A percentile compares a stretch with the other conserved stretches of the same genome.
Evolutionary conservation across 2,113 vertebrate genomes (phyloP).

Genomic region (Ctenomys sociabilis): DNA sequence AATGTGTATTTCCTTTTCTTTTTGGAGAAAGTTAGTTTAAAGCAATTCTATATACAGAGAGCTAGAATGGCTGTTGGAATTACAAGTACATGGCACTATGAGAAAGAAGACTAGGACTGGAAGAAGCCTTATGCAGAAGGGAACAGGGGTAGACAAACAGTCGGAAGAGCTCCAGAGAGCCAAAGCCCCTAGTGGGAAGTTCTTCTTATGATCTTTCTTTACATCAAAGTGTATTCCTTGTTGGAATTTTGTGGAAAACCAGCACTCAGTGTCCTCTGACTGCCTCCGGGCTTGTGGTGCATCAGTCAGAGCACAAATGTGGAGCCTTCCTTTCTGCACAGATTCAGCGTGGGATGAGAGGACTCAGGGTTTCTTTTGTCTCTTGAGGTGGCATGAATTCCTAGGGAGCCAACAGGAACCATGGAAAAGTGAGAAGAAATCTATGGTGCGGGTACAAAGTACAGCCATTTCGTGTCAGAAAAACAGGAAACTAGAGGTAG

Average conservation of each 20-base stretch:
- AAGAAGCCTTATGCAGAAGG: background rate
- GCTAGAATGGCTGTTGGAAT: background rate
- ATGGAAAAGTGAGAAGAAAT: no score
- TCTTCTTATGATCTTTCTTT: background rate
- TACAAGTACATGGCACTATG: background rate
- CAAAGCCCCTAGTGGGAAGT: background rate
- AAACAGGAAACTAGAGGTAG: no score
- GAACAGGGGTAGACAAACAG: background rate
- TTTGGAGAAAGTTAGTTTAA: background rate
- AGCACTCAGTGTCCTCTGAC: background rate
- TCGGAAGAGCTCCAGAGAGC: background rate
- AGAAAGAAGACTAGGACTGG: background rate
- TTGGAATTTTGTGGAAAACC: background rate
- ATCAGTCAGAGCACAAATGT: no score
- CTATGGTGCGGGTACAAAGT: no score
- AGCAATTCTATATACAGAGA: background rate
- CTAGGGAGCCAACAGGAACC: background rate
- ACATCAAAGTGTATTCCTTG: background rate
- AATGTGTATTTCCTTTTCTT: background rate
- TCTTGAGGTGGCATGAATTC: background rate
- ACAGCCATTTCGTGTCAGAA: no score
- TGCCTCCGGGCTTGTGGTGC: fast-evolving
- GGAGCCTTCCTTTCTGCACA: fast-evolving
- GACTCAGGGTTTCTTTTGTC: background rate
- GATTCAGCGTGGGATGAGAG: background rate